Evolutionary conservation across 2,888 invertebrate species (phyloP).

Genomic region (Drosophila pullipes): DNA sequence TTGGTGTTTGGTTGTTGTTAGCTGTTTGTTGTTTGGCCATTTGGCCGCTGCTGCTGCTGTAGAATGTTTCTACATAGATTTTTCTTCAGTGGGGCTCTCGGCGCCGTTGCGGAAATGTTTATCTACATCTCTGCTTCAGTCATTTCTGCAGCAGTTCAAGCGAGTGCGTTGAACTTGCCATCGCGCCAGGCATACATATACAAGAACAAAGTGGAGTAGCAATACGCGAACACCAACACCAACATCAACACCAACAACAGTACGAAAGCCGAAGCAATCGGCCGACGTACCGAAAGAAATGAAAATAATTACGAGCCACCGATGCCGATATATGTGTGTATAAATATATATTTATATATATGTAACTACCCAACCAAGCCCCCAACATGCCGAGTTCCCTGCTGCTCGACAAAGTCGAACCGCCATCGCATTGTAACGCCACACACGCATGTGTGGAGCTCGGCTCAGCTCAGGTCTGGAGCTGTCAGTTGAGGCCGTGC

Average conservation of each 20-base stretch:
- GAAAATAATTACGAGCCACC: slow-evolving; percentile 73
- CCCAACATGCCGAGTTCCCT: slow-evolving; percentile 19
- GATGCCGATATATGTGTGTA: slow-evolving; percentile 18
- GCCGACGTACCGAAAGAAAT: slow-evolving; percentile 52
- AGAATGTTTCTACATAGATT: slow-evolving; percentile 79
- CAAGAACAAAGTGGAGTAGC: slow-evolving; percentile 74
- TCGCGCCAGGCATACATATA: slow-evolving; percentile 53
- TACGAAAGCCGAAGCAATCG: slow-evolving; percentile 13
- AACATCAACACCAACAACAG: slow-evolving; percentile 18
- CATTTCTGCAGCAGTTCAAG: slow-evolving; percentile 78
- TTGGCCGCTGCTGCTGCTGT: slow-evolving; percentile 34
- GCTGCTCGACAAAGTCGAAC: slow-evolving; percentile 36
- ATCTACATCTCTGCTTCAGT: slow-evolving; percentile 64
- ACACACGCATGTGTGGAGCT: slow-evolving; percentile 44
- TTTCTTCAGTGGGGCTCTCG: slow-evolving; percentile 49
- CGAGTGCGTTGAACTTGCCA: slow-evolving; percentile 82
- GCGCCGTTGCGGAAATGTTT: slow-evolving; percentile 76
- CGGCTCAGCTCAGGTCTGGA: neutral
- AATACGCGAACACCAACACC: slow-evolving; percentile 33
- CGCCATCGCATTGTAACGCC: slow-evolving; percentile 49
- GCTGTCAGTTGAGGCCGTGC: slow-evolving; percentile 41
- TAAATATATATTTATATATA: neutral
- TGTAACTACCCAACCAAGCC: slow-evolving; percentile 16
- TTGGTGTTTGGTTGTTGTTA: slow-evolving; percentile 13
- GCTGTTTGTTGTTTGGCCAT: slow-evolving; percentile 22